These are phyloP conservation scores for Dryas iulia DNA, from an alignment of 1,140 invertebrate genomes.

Conservation along the genomic window DNA sequence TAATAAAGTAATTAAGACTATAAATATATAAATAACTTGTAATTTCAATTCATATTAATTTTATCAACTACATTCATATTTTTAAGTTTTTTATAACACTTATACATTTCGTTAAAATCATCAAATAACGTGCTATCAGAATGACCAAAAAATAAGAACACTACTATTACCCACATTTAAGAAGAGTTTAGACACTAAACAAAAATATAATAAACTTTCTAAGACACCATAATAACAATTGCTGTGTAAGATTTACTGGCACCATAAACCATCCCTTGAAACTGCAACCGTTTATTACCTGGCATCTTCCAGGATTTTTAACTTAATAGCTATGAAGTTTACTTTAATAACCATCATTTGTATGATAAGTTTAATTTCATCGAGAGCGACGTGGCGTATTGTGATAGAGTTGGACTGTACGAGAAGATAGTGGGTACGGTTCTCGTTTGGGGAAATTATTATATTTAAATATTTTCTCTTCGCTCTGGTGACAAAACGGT, in stretches of 20 bases:
- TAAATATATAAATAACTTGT: too few relatives aligned
- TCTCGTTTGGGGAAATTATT: too few relatives aligned
- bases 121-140: neutral
- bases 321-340: neutral
- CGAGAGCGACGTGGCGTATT: too few relatives aligned
- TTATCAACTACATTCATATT: too few relatives aligned
- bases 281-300: slow-evolving; percentile 9
- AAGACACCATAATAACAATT: neutral
- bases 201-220: neutral
- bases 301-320: slow-evolving; percentile 12
- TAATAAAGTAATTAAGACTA: too few relatives aligned
- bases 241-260: slow-evolving; percentile 12
- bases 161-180: neutral
- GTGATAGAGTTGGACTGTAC: too few relatives aligned
- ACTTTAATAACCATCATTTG: neutral
- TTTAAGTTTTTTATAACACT: too few relatives aligned
- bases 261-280: slow-evolving; percentile 8
- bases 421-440: too few relatives aligned
- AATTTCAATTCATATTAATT: too few relatives aligned
- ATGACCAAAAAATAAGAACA: neutral
- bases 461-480: too few relatives aligned
- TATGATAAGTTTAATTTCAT: neutral
- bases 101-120: too few relatives aligned
- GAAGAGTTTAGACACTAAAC: neutral
- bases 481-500: too few relatives aligned